These are phyloP conservation scores for Drosophila subobscura DNA, from an alignment of 1,140 invertebrate genomes.

Conservation along the genomic window DNA sequence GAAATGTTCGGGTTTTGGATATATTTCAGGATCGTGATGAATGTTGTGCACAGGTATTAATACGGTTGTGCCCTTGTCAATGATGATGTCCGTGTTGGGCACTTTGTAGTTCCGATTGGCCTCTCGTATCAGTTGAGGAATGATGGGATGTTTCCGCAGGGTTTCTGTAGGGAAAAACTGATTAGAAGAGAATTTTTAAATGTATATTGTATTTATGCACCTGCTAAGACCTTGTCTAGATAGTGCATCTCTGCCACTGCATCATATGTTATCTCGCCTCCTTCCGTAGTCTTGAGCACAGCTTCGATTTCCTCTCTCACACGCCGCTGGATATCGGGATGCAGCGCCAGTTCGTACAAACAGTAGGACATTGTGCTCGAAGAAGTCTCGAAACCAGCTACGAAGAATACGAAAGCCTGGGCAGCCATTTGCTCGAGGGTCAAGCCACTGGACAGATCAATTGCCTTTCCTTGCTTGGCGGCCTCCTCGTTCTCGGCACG, in stretches of 20 bases:
- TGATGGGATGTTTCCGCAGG: slow-evolving; percentile 84
- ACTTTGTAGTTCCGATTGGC: slow-evolving; percentile 84
- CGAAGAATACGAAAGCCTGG: slow-evolving; percentile 75
- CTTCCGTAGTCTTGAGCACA: slow-evolving; percentile 32
- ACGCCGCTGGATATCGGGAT: slow-evolving; percentile 84
- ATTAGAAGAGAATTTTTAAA: neutral
- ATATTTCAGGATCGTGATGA: slow-evolving; percentile 86
- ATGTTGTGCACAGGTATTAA: slow-evolving; percentile 86
- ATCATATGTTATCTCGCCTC: slow-evolving; percentile 73
- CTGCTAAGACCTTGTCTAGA: slow-evolving; percentile 76
- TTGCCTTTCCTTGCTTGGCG: slow-evolving; percentile 34
- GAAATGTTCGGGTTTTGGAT: slow-evolving; percentile 85
- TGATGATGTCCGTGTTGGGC: slow-evolving; percentile 81
- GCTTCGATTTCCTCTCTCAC: slow-evolving; percentile 84
- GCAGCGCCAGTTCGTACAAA: slow-evolving; percentile 78
- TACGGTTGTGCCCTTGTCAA: slow-evolving; percentile 85
- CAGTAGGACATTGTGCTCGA: slow-evolving; percentile 83
- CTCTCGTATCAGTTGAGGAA: slow-evolving; percentile 82
- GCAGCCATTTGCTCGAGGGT: slow-evolving; percentile 75
- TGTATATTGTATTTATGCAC: slow-evolving; percentile 36
- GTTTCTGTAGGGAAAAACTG: slow-evolving; percentile 60
- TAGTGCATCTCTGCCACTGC: slow-evolving; percentile 74
- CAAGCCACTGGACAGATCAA: slow-evolving; percentile 54
- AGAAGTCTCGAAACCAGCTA: slow-evolving; percentile 79
- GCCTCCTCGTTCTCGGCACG: slow-evolving; percentile 52